A percentile compares a stretch with the other conserved stretches of the same genome.
phyloP scores from a whole-genome alignment of 2,113 vertebrate species.

The Trogon melanurus region DNA sequence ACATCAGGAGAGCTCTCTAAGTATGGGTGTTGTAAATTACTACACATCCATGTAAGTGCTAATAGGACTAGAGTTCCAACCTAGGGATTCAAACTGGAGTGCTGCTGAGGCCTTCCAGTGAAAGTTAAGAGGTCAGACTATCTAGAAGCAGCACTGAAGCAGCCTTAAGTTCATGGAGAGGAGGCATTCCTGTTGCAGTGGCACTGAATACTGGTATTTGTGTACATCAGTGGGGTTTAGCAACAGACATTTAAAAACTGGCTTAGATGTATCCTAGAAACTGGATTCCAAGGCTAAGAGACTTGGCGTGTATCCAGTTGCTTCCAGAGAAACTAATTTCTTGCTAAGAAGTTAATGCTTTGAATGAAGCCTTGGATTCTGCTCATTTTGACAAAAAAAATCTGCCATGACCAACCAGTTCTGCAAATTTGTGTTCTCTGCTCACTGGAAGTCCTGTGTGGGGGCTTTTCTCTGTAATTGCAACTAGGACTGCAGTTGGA shows the following conservation, averaged over 20 bases:
- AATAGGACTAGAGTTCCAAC: constrained; percentile 35
- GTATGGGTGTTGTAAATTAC: background rate
- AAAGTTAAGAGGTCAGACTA: background rate
- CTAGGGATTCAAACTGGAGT: background rate
- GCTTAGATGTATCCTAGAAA: constrained; percentile 24
- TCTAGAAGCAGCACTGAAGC: background rate
- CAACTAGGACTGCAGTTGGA: constrained; percentile 76
- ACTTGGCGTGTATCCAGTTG: background rate
- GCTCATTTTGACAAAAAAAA: constrained; percentile 63
- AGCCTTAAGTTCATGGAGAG: background rate
- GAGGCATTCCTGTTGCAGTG: background rate
- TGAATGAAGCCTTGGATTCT: constrained; percentile 61
- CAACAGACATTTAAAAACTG: constrained; percentile 25
- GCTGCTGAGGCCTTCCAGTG: background rate
- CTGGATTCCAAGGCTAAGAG: constrained; percentile 41
- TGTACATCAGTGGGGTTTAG: background rate
- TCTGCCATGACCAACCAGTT: constrained; percentile 44
- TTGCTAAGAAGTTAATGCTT: constrained; percentile 41
- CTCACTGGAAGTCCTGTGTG: constrained; percentile 61
- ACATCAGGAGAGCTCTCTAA: background rate
- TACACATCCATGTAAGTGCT: background rate
- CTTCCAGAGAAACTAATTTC: constrained; percentile 45
- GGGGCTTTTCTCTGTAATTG: constrained; percentile 72
- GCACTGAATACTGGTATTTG: background rate
- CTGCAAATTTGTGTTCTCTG: constrained; percentile 49